Percentiles rank a stretch among this genome's conserved stretches.
Conservation (phyloP, 2,888 invertebrate genomes). For the Eupithecia inturbata region DNA sequence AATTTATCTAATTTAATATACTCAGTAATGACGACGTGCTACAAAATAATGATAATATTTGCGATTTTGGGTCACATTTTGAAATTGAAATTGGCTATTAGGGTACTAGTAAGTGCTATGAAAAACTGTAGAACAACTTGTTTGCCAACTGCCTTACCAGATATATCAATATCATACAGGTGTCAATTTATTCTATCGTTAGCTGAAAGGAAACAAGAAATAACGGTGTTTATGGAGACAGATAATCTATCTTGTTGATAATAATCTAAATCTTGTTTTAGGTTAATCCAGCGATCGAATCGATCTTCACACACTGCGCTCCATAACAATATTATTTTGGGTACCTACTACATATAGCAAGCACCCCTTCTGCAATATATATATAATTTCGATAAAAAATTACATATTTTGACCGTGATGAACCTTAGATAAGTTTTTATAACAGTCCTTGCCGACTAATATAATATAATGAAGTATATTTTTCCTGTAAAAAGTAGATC, state of each 20-base stretch:
- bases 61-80: conserved; percentile 32
- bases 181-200: conserved; percentile 37
- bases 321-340: not conserved
- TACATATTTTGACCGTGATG: too few relatives aligned
- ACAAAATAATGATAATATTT: conserved; percentile 30
- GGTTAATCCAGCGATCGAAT: not conserved
- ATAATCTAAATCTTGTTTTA: conserved; percentile 12
- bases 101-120: conserved; percentile 23
- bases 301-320: not conserved
- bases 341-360: too few relatives aligned
- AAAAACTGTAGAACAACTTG: conserved; percentile 25
- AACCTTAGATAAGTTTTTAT: too few relatives aligned
- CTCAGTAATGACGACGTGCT: conserved; percentile 30
- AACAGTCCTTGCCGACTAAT: too few relatives aligned
- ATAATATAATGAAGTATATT: too few relatives aligned
- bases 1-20: conserved; percentile 33
- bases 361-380: too few relatives aligned
- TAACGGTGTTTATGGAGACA: conserved; percentile 25
- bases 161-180: conserved; percentile 20
- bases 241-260: too few relatives aligned
- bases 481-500: too few relatives aligned
- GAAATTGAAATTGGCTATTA: conserved; percentile 42
- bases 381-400: too few relatives aligned
- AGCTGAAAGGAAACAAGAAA: conserved; percentile 24
- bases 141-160: not conserved